Evolutionary conservation across 2,113 vertebrate species (phyloP), one percentile per base, ranked within the genome.

Genomic region (Tupaia chinensis): DNA sequence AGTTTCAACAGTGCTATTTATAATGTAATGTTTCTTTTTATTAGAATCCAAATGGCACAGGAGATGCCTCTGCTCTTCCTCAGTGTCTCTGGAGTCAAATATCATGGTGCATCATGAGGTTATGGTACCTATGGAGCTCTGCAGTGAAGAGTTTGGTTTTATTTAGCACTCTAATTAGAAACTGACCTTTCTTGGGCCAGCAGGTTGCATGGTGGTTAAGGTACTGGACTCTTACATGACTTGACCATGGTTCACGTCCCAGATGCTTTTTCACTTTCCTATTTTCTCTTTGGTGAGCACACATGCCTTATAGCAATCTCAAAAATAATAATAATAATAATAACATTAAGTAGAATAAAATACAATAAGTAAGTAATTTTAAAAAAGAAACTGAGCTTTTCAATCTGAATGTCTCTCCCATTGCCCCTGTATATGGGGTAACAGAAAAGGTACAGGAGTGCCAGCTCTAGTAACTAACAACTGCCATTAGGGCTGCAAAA

Each of bases 61-160:
- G 23, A 84, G 7, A 2, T 27, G 27, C 23, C 23, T 44, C 61
- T 16, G 25, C 11, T 78, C 4, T 74, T 3, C 10, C 25, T 72
- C 34, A 53, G 56, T 23, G 58, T n/a, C 9, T 66, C 14, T 66
- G 16, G 73, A 17, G 12, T 9, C 12, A 9, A 53, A 9, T 58
- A 9, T 25, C 27, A 22, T 16, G n/a, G 14, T 7, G 3, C 14
- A 16, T 0, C 3, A 8, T 0, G 12, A 32, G 12, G 25, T 79
- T 44, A 44, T 44, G 32, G 32, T 32, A 61, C 22, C 9, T 8
- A 44, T 0, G 3, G 19, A 22, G 0, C 4, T 14, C 29, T 65
- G 53, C 2, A 12, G 1, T 4, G 12, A 16, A 32, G 12, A 15
- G 25, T n/a, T 63, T 20, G 19, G 32, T 92, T 87, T 88, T 72